Evolutionary conservation across 2,797 vertebrate genomes (phyloP).

Genomic region (Lates japonicus): DNA sequence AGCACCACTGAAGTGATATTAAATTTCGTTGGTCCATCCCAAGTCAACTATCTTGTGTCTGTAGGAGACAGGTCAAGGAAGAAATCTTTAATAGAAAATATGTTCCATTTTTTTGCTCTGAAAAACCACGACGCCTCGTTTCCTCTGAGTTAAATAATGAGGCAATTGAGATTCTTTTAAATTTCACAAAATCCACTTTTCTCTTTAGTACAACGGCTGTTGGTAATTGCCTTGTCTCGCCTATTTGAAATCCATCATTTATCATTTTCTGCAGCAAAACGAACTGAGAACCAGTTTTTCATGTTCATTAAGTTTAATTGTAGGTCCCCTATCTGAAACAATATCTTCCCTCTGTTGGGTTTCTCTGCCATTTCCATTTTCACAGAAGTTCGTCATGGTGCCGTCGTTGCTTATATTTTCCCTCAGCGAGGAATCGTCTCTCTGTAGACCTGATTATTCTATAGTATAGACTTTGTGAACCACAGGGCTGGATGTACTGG

Average conservation of each 20-base stretch:
- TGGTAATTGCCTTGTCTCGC: conserved; percentile 30
- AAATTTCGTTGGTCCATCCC: not conserved
- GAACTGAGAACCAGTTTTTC: conserved; percentile 37
- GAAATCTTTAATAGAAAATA: not conserved
- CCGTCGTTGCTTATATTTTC: conserved; percentile 17
- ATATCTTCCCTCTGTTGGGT: conserved; percentile 45
- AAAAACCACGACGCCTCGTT: not conserved
- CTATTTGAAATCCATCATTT: conserved; percentile 49
- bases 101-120: not conserved
- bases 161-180: conserved; percentile 22
- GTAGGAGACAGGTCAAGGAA: conserved; percentile 3
- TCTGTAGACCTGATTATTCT: conserved; percentile 27
- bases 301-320: conserved; percentile 64
- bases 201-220: conserved; percentile 13
- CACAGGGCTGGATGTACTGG: not conserved
- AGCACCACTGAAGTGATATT: not conserved
- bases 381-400: conserved; percentile 34
- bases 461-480: conserved; percentile 13
- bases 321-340: conserved; percentile 50
- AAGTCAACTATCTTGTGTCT: conserved; percentile 3
- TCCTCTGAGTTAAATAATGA: conserved; percentile 30
- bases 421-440: conserved; percentile 17
- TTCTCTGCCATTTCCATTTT: conserved; percentile 49
- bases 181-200: conserved; percentile 25
- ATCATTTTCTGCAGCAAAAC: conserved; percentile 45